phyloP scores from a whole-genome alignment of 2,888 invertebrate genomes.

The Phyllotreta cruciferae region DNA sequence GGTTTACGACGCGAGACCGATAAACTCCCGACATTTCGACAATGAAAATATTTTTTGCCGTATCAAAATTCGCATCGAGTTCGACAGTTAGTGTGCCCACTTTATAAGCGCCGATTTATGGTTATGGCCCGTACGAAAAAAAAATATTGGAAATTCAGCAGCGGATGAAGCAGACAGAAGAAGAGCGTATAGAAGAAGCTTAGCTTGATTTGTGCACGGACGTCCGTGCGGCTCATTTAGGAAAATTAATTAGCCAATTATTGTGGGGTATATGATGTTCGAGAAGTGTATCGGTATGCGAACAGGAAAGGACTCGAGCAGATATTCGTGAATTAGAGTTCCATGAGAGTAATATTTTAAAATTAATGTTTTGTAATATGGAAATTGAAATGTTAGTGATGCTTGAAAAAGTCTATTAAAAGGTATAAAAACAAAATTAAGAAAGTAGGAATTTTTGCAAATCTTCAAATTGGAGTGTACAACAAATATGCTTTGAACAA shows the following conservation, averaged over 20 bases:
- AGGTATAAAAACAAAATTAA: no score
- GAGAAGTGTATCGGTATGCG: slow-evolving; percentile 39
- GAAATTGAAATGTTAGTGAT: no score
- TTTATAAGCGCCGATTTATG: slow-evolving; percentile 52
- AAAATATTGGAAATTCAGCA: slow-evolving; percentile 23
- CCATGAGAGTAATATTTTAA: no score
- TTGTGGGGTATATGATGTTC: slow-evolving; percentile 50
- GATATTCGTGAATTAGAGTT: background rate
- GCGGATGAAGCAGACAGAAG: slow-evolving; percentile 6
- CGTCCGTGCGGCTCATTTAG: slow-evolving; percentile 56
- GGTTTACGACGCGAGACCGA: slow-evolving; percentile 42
- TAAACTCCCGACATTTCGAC: slow-evolving; percentile 37
- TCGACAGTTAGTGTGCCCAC: slow-evolving; percentile 45
- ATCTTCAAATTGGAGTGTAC: no score
- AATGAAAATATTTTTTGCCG: slow-evolving; percentile 49
- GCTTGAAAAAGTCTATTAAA: no score
- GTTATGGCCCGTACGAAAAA: slow-evolving; percentile 48
- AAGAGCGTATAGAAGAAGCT: slow-evolving; percentile 45
- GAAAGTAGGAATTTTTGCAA: no score
- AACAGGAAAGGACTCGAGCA: slow-evolving; percentile 25
- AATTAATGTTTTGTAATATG: no score
- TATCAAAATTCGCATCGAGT: slow-evolving; percentile 52
- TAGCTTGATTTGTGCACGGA: slow-evolving; percentile 48
- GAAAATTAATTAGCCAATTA: slow-evolving; percentile 60
- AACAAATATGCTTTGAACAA: no score